phyloP scores from a whole-genome alignment of 2,113 vertebrate species.

The Isurus oxyrinchus region DNA sequence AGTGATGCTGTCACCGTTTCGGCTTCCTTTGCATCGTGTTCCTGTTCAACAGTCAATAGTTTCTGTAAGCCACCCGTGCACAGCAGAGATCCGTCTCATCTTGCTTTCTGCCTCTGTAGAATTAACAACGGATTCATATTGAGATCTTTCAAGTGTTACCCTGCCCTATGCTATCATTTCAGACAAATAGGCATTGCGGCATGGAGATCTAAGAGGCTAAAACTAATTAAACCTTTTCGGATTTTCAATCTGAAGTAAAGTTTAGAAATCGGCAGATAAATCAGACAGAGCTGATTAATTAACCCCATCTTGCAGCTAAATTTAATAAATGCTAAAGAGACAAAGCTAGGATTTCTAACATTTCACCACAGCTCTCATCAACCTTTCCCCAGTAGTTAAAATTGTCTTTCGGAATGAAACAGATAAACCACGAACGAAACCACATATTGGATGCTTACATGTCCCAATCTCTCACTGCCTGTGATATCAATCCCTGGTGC shows the following conservation, averaged over 20 bases:
- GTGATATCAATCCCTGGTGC: background rate
- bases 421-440: background rate
- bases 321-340: background rate
- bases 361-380: background rate
- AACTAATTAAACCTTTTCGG: background rate
- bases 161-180: background rate
- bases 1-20: background rate
- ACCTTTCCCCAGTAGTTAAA: background rate
- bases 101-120: background rate
- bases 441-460: background rate
- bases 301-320: background rate
- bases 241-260: background rate
- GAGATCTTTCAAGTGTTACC: background rate
- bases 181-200: background rate
- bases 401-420: background rate
- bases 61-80: background rate
- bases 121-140: background rate
- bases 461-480: background rate
- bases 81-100: background rate
- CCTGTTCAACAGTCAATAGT: background rate
- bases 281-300: background rate
- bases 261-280: background rate
- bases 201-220: background rate
- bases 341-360: background rate
- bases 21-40: background rate